Base-by-base conservation (phyloP, 2,797 vertebrate species). In the Pseudochirops corinnae region DNA sequence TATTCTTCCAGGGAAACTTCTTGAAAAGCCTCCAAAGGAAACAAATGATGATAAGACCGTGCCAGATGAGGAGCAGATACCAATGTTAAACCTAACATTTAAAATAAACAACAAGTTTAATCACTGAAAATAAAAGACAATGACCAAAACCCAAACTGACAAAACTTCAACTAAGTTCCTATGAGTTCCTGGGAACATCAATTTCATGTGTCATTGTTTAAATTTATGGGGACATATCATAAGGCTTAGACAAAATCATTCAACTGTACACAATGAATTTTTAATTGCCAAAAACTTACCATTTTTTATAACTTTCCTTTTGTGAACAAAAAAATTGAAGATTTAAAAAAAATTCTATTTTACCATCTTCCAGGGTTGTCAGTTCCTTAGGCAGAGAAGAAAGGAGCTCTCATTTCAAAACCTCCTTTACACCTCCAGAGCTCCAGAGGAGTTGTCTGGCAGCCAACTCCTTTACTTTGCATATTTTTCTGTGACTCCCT, bases 21-120 rank as follows among this genome's bases (percentile, higher is more conserved):
- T 97, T 98, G 98, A 97, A 99, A 99, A 55, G 98, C 98, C 97
- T 99, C 99, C 97, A 99, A 98, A 94, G 99, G 99, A 98, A 99
- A 99, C 46, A 99, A 99, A 95, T 99, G 99, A 97, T 99, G 99
- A 94, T 99, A 99, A 93, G 99, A 99, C n/a, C 99, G 98, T 96
- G 99, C 99, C 92, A 99, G 98, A 94, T 99, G 99, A 90, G 99
- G 99, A 28, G 99, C 99, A 31, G 99, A 99, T 93, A 99, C 99
- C 97, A 99, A 98, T 0, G 99, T 99, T 97, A 99, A 98, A 97
- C 99, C 99, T 99, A 94, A 93, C 97, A 95, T 7, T 91, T 1
- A 52, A 97, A 98, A 94, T 50, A 97, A 46, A 93, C 16, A 97
- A 97, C 11, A 58, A 0, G 0, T 93, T 96, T 93, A 92, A 74